Conservation (phyloP, 2,113 vertebrate genomes). For the Ailurus styani region DNA sequence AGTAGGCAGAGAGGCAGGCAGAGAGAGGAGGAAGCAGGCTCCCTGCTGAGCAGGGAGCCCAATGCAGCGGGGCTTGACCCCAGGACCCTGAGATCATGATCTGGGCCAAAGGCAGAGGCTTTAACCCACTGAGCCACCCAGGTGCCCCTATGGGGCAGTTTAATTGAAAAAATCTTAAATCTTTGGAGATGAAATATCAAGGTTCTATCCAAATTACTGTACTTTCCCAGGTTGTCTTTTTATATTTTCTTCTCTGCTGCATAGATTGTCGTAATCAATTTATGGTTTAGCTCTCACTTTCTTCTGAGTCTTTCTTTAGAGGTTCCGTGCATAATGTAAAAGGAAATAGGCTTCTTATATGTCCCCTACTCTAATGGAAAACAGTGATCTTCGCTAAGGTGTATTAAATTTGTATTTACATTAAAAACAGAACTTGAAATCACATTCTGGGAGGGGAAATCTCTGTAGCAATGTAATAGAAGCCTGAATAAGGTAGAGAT, state of each 20-base stretch:
- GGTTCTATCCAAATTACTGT: background rate
- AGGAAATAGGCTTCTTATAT: background rate
- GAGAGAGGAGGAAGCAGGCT: too few relatives aligned
- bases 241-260: background rate
- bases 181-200: background rate
- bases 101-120: too few relatives aligned
- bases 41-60: too few relatives aligned
- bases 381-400: background rate
- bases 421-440: background rate
- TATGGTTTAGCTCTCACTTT: background rate
- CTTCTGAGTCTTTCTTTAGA: background rate
- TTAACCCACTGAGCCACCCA: too few relatives aligned
- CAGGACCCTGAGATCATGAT: too few relatives aligned
- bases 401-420: background rate
- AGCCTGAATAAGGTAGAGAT: background rate
- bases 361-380: background rate
- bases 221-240: background rate
- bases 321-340: background rate
- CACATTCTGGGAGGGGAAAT: background rate
- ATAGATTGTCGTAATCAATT: background rate
- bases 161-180: background rate
- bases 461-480: background rate
- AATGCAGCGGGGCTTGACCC: too few relatives aligned
- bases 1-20: too few relatives aligned
- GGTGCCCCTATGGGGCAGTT: background rate